Evolutionary conservation across 1,140 invertebrate genomes (phyloP).

Genomic region (Bacillus rossius): DNA sequence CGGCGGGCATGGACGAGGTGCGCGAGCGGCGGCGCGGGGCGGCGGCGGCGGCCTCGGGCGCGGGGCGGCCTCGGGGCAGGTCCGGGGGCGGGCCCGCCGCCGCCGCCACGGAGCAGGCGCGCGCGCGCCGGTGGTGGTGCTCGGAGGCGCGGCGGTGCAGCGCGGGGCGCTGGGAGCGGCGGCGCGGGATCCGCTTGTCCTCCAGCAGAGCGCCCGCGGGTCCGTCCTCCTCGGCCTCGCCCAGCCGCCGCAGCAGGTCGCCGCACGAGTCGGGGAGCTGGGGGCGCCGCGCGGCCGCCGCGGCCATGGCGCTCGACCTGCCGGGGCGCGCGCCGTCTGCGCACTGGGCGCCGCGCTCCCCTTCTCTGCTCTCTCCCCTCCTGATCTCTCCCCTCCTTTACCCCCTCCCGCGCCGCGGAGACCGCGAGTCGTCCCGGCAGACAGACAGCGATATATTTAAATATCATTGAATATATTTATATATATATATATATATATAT

Average conservation of each 20-base stretch:
- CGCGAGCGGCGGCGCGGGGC: not conserved
- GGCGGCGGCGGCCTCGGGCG: not conserved
- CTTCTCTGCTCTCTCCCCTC: no score
- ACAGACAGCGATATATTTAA: no score
- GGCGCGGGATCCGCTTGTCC: not conserved
- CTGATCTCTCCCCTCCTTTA: no score
- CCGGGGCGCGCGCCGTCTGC: not conserved
- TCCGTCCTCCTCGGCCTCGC: not conserved
- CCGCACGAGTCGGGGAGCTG: not conserved
- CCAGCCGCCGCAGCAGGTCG: not conserved
- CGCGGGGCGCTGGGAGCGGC: not conserved
- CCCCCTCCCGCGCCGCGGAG: no score
- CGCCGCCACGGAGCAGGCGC: not conserved
- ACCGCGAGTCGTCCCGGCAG: no score
- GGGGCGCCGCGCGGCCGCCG: not conserved
- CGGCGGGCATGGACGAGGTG: not conserved
- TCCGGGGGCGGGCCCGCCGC: not conserved
- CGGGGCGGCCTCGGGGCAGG: not conserved
- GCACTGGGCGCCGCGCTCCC: no score
- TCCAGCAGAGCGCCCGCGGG: not conserved
- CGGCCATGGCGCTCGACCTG: not conserved
- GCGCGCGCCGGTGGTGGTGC: not conserved
- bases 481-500: no score
- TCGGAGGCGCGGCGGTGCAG: not conserved
- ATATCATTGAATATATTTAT: no score